A percentile compares a stretch with the other conserved stretches of the same genome.
Evolutionary conservation across 2,113 vertebrate species (phyloP).

Genomic region (Haplotaxodon microlepis): DNA sequence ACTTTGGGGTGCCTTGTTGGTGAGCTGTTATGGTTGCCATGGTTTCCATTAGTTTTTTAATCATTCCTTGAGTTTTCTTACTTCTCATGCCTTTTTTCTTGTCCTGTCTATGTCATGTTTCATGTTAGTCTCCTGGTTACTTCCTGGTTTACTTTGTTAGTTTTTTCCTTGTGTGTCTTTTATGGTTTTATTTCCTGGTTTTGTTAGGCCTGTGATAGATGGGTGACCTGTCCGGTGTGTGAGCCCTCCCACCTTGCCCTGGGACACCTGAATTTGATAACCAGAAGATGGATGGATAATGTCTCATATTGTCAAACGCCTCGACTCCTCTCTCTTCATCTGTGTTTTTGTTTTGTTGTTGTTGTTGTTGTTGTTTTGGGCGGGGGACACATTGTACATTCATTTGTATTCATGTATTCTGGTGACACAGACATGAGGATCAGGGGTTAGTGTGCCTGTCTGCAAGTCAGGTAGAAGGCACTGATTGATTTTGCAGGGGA

Average conservation of each 20-base stretch:
- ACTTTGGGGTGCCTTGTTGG: neutral
- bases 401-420: neutral
- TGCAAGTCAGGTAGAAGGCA: neutral
- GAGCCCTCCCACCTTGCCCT: neutral
- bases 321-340: accelerated
- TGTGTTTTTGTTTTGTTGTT: accelerated
- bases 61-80: neutral
- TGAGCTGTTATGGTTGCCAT: neutral
- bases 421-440: neutral
- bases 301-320: accelerated
- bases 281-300: neutral
- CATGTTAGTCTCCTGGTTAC: neutral
- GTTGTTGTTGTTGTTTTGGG: neutral
- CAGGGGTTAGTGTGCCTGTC: neutral
- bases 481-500: neutral
- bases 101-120: neutral
- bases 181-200: neutral
- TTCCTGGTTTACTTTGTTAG: neutral
- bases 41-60: neutral
- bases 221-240: neutral
- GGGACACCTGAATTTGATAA: neutral
- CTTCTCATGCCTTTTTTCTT: neutral
- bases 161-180: neutral
- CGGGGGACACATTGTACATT: neutral
- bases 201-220: neutral